These are phyloP conservation scores for Phylloscopus trochiloides DNA, from an alignment of 2,113 vertebrate species.

Conservation along the genomic window DNA sequence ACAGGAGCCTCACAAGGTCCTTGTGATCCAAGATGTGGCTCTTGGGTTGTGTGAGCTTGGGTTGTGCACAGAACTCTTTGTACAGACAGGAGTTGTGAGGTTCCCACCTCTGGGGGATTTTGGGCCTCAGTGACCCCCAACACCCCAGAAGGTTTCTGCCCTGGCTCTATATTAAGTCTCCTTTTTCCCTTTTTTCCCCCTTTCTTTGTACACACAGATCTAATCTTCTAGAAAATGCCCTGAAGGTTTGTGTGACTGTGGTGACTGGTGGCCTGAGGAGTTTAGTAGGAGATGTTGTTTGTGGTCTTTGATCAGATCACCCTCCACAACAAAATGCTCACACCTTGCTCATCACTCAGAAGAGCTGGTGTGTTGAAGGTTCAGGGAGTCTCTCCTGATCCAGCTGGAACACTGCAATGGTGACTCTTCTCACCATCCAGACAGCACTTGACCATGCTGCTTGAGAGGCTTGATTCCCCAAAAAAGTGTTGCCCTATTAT, in stretches of 20 bases:
- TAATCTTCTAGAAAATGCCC: no score
- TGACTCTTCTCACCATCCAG: not conserved
- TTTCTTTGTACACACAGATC: no score
- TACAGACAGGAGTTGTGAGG: no score
- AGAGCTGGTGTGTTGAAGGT: not conserved
- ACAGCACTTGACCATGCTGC: not conserved
- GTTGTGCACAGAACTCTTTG: no score
- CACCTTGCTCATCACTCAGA: not conserved
- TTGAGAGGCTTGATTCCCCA: not conserved
- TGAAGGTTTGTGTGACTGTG: not conserved
- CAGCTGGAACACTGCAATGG: not conserved
- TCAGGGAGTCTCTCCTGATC: not conserved
- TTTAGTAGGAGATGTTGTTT: not conserved
- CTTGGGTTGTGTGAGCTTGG: no score
- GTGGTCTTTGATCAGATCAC: not conserved
- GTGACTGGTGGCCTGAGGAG: not conserved
- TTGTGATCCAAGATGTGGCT: no score
- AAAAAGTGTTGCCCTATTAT: fast-evolving
- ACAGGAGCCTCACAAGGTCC: no score
- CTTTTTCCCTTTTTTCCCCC: no score
- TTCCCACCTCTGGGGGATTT: no score
- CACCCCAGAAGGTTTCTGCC: no score
- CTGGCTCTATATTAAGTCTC: no score
- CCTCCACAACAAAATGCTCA: fast-evolving
- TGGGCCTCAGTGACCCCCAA: no score